These are phyloP conservation scores for Pomacea maculata DNA, from an alignment of 1,140 invertebrate genomes.

Conservation along the genomic window DNA sequence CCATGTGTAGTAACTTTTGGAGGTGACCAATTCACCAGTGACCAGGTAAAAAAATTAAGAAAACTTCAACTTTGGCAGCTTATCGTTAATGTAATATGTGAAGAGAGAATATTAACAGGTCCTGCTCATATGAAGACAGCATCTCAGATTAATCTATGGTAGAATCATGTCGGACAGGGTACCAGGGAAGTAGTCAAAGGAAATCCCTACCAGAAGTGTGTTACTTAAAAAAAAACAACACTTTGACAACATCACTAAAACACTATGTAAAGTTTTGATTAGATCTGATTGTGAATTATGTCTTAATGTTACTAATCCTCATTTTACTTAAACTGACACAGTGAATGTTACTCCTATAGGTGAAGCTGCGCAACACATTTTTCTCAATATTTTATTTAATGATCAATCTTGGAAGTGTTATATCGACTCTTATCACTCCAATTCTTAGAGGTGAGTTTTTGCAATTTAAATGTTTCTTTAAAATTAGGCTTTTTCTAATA, in stretches of 20 bases:
- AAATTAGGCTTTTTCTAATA: not conserved
- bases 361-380: constrained; percentile 78
- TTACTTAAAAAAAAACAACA: not conserved
- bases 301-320: not conserved
- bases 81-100: too few relatives aligned
- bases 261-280: too few relatives aligned
- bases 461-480: not conserved
- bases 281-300: not conserved
- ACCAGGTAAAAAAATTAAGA: constrained; percentile 44
- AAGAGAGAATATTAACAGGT: too few relatives aligned
- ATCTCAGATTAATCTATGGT: not conserved
- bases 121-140: not conserved
- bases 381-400: constrained; percentile 95
- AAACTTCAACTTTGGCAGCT: too few relatives aligned
- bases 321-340: not conserved
- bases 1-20: constrained; percentile 97
- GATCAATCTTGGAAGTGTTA: constrained; percentile 90
- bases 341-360: constrained; percentile 47
- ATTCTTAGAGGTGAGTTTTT: constrained; percentile 72
- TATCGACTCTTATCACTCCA: constrained; percentile 91
- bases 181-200: not conserved
- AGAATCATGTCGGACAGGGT: not conserved
- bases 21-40: constrained; percentile 87
- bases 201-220: not conserved
- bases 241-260: not conserved